Evolutionary conservation across 2,888 invertebrate species (phyloP).

Genomic region (Noctua janthina): DNA sequence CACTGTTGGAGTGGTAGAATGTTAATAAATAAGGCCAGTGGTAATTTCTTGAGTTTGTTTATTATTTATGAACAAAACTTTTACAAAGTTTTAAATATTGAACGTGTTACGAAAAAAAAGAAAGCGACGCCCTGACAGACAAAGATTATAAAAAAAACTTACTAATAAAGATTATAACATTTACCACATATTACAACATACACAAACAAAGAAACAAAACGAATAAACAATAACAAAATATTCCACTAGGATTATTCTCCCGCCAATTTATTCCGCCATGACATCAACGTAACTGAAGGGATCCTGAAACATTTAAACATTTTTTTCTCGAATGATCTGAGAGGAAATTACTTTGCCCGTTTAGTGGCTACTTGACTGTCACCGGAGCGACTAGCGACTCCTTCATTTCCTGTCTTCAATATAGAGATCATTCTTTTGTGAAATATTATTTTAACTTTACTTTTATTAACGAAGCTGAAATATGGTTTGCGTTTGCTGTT

Average conservation of each 20-base stretch:
- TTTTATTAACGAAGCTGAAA: slow-evolving; percentile 43
- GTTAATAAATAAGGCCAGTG: too few relatives aligned
- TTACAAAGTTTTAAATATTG: too few relatives aligned
- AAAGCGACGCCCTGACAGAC: too few relatives aligned
- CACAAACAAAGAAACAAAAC: neutral
- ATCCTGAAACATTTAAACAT: slow-evolving; percentile 56
- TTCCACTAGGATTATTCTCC: slow-evolving; percentile 43
- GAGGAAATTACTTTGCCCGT: slow-evolving; percentile 76
- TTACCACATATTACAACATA: too few relatives aligned
- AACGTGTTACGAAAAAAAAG: too few relatives aligned
- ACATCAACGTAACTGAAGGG: slow-evolving; percentile 39
- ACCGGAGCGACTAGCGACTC: slow-evolving; percentile 66
- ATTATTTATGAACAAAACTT: too few relatives aligned
- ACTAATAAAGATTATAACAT: too few relatives aligned
- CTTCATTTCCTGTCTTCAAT: slow-evolving; percentile 73
- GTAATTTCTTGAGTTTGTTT: too few relatives aligned
- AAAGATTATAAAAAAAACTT: too few relatives aligned
- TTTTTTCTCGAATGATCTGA: slow-evolving; percentile 69
- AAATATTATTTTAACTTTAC: slow-evolving; percentile 61
- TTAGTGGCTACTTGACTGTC: slow-evolving; percentile 70
- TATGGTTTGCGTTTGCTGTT: slow-evolving; percentile 29
- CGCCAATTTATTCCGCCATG: slow-evolving; percentile 47
- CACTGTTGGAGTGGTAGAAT: too few relatives aligned
- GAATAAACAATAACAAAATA: slow-evolving; percentile 13
- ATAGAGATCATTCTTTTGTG: slow-evolving; percentile 69